Base-by-base conservation (phyloP, 2,888 invertebrate species). In the Darwinula stevensoni region DNA sequence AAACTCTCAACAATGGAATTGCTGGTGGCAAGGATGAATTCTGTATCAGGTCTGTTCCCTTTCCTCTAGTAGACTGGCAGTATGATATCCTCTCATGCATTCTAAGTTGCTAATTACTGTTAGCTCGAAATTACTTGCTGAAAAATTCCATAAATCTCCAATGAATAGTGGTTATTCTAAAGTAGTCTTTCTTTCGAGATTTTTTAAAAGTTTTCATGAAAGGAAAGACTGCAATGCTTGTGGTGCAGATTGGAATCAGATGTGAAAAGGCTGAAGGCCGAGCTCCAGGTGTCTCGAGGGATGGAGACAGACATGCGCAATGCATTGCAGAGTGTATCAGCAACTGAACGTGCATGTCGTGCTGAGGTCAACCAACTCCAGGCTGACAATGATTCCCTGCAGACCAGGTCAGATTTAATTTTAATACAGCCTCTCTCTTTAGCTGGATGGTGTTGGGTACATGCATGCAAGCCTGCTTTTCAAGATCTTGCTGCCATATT, bases 321-420 rank as follows among this genome's bases (percentile, higher is more conserved):
- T 43, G 71, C 72, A 47, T 44, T 37, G 36, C 39, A 17, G 30
- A 52, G 58, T 17, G 56, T 69, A 42, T 54, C 66, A 31, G 62
- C 62, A 34, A 61, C 62, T 37, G 76, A 78, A 45, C 63, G 65
- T 43, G 59, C 59, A 40, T 53, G 59, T 26, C 62, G 63, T 45
- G 62, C 66, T 41, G 76, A 82, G 51, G 58, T 74, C 44, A 57
- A 61, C 35, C 67, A 68, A 44, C 62, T 80, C 48, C 73, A 74
- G 53, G 68, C 73, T 47, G 76, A 78, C 47, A 70, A 80, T 49
- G 80, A 82, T 44, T 70, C 72, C 47, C 56, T 84, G 42, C 82
- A 84, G 48, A 68, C 67, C 48, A 73, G 73, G 68, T 69, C 43
- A 51, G n/a, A n/a, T n/a, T n/a, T n/a, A n/a, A n/a, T n/a, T n/a